Conservation (phyloP, 2,113 vertebrate genomes). For the Condylura cristata region DNA sequence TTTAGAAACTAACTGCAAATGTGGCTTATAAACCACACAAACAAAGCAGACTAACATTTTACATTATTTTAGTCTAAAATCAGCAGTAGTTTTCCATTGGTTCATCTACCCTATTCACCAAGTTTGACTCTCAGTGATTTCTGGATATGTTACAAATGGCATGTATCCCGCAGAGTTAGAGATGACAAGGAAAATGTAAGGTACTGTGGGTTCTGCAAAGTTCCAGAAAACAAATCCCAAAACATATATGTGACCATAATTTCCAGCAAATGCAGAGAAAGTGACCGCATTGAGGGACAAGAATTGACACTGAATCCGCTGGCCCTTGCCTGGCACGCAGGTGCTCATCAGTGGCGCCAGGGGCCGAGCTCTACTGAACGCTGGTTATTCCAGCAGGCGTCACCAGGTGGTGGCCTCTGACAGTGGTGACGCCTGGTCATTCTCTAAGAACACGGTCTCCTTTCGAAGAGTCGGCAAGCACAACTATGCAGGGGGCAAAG, state of each 20-base stretch:
- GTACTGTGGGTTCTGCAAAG: background rate
- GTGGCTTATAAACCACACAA: background rate
- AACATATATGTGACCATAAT: background rate
- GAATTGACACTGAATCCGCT: background rate
- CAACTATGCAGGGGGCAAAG: no score
- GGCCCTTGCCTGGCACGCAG: background rate
- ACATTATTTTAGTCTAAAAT: constrained; percentile 40
- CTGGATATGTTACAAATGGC: background rate
- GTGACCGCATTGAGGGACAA: background rate
- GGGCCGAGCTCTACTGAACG: background rate
- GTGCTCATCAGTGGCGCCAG: background rate
- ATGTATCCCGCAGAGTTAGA: background rate
- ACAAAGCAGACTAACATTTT: background rate
- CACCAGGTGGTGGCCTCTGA: background rate
- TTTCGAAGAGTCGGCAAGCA: background rate
- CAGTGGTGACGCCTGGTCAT: background rate
- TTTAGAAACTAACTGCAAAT: constrained; percentile 28
- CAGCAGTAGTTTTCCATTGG: constrained; percentile 16
- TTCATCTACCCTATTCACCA: background rate
- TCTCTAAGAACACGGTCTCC: background rate
- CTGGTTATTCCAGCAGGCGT: background rate
- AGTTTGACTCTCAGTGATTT: background rate
- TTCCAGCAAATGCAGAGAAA: constrained; percentile 6
- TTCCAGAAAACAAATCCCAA: constrained; percentile 8
- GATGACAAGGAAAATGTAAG: constrained; percentile 18